A percentile compares a stretch with the other conserved stretches of the same genome.
These are phyloP conservation scores for Euspilapteryx auroguttella DNA, from an alignment of 2,888 invertebrate species.

Conservation along the genomic window DNA sequence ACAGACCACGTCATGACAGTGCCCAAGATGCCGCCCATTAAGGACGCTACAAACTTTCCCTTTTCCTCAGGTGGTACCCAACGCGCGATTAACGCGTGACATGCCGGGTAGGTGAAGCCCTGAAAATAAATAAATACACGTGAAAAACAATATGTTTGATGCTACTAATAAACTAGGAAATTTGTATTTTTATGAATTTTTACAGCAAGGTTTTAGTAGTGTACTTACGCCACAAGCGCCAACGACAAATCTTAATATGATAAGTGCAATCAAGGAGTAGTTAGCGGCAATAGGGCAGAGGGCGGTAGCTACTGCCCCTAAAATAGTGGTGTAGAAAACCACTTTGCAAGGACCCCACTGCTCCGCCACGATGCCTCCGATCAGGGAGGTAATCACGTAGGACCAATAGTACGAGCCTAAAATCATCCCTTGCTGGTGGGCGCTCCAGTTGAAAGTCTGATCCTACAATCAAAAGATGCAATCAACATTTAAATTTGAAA, in stretches of 20 bases:
- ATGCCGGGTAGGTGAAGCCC: conserved; percentile 66
- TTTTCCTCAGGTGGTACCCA: conserved; percentile 78
- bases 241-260: conserved; percentile 59
- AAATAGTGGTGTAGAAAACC: conserved; percentile 51
- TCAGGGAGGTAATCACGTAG: conserved; percentile 66
- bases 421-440: conserved; percentile 64
- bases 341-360: conserved; percentile 65
- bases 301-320: conserved; percentile 59
- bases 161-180: conserved; percentile 15
- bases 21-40: conserved; percentile 74
- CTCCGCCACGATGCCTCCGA: conserved; percentile 69
- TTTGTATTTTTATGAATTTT: too few relatives aligned
- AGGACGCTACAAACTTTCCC: conserved; percentile 70
- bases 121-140: too few relatives aligned
- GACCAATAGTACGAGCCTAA: conserved; percentile 73
- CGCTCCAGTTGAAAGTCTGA: conserved; percentile 58
- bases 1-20: conserved; percentile 72
- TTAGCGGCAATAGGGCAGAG: conserved; percentile 63
- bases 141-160: too few relatives aligned
- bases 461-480: too few relatives aligned
- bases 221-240: conserved; percentile 65
- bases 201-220: too few relatives aligned
- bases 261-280: conserved; percentile 56
- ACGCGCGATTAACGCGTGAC: conserved; percentile 67
- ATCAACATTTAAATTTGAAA: too few relatives aligned